Percentiles rank a stretch among this genome's conserved stretches.
Conservation (phyloP, 2,888 invertebrate genomes). For the Ophion slaviceki region DNA sequence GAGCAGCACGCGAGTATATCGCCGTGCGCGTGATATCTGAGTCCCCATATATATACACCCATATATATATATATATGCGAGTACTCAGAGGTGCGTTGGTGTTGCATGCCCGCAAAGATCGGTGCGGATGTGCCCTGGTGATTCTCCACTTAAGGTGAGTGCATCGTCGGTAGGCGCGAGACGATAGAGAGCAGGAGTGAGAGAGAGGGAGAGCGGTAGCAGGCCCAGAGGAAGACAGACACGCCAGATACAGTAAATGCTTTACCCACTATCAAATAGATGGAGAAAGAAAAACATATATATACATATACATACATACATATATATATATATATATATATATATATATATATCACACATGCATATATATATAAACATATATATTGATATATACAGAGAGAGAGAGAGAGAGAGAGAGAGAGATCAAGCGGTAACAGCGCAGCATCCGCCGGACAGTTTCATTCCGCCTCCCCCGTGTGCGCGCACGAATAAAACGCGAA, state of each 20-base stretch:
- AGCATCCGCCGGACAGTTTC: conserved; percentile 30
- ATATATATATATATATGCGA: background rate
- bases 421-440: conserved; percentile 14
- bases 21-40: background rate
- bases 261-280: background rate
- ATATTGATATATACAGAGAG: background rate
- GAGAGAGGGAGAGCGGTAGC: background rate
- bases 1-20: conserved; percentile 67
- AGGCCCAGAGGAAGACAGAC: conserved; percentile 20
- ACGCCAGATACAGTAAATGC: conserved; percentile 34
- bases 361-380: too few species aligned
- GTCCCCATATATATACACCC: too few species aligned
- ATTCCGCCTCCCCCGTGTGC: conserved; percentile 27
- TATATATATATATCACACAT: too few species aligned
- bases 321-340: too few species aligned
- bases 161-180: conserved; percentile 30
- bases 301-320: too few species aligned
- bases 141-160: conserved; percentile 23
- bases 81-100: conserved; percentile 2
- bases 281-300: background rate
- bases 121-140: conserved; percentile 18
- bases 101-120: background rate
- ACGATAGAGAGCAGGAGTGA: background rate
- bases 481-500: conserved; percentile 40
- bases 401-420: conserved; percentile 7